Conservation (phyloP, 2,113 vertebrate species). For the Lycaon pictus region DNA sequence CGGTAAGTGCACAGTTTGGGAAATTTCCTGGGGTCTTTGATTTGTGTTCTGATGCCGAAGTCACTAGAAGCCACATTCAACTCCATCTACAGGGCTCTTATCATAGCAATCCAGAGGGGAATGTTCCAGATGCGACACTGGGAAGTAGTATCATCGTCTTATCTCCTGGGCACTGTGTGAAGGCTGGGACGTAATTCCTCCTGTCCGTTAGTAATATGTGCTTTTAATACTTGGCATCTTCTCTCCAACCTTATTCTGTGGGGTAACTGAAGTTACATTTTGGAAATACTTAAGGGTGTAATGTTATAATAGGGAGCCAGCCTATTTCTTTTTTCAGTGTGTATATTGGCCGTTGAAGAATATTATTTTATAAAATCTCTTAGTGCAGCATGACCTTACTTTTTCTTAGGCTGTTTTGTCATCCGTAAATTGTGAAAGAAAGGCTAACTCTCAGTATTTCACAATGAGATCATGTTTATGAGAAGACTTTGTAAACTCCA, state of each 20-base stretch:
- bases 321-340: neutral
- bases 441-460: neutral
- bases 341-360: neutral
- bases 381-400: neutral
- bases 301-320: constrained; percentile 11
- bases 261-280: constrained; percentile 22
- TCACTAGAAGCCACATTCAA: neutral
- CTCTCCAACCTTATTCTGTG: neutral
- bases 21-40: constrained; percentile 40
- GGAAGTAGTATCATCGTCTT: neutral
- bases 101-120: neutral
- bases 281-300: neutral
- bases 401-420: constrained; percentile 51
- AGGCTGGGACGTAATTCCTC: neutral
- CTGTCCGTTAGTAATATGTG: neutral
- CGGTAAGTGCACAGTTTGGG: neutral
- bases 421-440: constrained; percentile 21
- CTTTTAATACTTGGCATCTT: neutral
- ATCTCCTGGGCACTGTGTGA: neutral
- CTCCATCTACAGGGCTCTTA: neutral
- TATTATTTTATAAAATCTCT: constrained; percentile 48
- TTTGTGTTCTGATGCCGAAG: neutral
- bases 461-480: constrained; percentile 7
- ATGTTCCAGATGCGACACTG: neutral
- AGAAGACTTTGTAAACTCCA: neutral